Conservation (phyloP, 2,888 invertebrate species). For the Craniophora ligustri region DNA sequence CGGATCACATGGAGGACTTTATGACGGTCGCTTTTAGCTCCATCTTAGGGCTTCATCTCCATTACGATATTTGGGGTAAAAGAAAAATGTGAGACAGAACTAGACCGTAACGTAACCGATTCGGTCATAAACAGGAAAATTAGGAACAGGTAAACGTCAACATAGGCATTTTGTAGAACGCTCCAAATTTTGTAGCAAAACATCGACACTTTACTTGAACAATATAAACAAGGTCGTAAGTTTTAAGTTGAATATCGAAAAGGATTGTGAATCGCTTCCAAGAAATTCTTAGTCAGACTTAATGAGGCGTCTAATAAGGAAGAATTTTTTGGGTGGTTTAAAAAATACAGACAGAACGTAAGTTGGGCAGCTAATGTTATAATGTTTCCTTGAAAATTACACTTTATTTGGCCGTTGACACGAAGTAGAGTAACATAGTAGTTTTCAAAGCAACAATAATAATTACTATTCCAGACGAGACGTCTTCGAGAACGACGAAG, state of each 20-base stretch:
- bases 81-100: constrained; percentile 24
- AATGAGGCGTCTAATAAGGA: neutral
- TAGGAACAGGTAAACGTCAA: constrained; percentile 24
- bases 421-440: constrained; percentile 62
- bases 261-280: neutral
- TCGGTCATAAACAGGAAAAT: constrained; percentile 30
- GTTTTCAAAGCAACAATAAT: constrained; percentile 71
- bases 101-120: constrained; percentile 35
- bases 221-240: neutral
- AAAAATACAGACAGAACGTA: neutral
- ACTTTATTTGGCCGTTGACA: constrained; percentile 61
- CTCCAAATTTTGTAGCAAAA: neutral
- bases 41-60: constrained; percentile 21
- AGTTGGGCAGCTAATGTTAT: constrained; percentile 8
- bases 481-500: constrained; percentile 71
- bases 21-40: constrained; percentile 40
- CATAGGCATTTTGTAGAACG: neutral
- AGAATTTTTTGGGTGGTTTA: neutral
- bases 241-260: neutral
- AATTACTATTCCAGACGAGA: constrained; percentile 84
- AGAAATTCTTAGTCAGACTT: neutral
- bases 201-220: neutral
- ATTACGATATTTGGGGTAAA: constrained; percentile 44
- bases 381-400: constrained; percentile 36
- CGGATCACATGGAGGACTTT: constrained; percentile 48